Conservation (phyloP, 2,113 vertebrate species). For the Thalassoma bifasciatum region DNA sequence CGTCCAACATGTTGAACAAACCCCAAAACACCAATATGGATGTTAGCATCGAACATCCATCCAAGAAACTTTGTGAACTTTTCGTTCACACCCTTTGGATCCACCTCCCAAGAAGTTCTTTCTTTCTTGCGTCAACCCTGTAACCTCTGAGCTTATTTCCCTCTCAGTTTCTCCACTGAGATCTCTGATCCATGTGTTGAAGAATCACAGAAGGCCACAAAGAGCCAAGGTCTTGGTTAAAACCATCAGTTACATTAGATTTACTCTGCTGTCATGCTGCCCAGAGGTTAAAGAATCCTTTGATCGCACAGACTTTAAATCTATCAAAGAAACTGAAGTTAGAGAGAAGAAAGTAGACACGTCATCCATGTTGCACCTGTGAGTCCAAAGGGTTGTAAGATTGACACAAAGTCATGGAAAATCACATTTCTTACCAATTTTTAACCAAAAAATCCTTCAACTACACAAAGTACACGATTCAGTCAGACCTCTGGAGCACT, state of each 20-base stretch:
- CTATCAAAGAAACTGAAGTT: conserved; percentile 4
- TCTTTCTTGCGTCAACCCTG: conserved; percentile 9
- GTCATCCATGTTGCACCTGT: conserved; percentile 26
- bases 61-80: conserved; percentile 13
- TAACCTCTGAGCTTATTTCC: background rate
- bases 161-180: background rate
- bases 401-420: no score
- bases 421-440: no score
- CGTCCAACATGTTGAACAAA: conserved; percentile 44
- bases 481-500: no score
- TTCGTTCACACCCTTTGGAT: conserved; percentile 31
- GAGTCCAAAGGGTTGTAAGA: background rate
- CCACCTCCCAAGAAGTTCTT: background rate
- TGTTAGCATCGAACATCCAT: background rate
- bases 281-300: conserved; percentile 17
- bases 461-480: no score
- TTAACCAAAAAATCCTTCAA: no score
- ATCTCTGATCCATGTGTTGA: conserved; percentile 30
- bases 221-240: background rate
- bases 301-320: conserved; percentile 9
- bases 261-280: conserved; percentile 5
- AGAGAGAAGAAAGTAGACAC: background rate
- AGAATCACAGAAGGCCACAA: conserved; percentile 20
- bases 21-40: background rate
- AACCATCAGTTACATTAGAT: conserved; percentile 12